phyloP scores from a whole-genome alignment of 1,140 invertebrate species.

The Pseudomyrmex flavicornis region DNA sequence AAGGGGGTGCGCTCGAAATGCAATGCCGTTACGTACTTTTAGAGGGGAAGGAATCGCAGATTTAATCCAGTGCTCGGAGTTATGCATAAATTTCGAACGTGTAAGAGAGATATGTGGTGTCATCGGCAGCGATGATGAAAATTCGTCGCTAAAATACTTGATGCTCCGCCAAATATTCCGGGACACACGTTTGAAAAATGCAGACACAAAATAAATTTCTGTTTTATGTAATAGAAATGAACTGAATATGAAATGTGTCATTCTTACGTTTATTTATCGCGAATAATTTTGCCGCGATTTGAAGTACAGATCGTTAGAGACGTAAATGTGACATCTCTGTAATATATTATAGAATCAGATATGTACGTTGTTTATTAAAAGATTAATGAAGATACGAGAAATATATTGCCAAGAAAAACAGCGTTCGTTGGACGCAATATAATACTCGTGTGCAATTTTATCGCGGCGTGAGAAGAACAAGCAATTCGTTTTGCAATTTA shows the following conservation, averaged over 20 bases:
- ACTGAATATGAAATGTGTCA: not conserved
- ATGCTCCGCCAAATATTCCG: not conserved
- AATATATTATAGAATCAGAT: not conserved
- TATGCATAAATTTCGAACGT: not conserved
- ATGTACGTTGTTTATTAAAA: not conserved
- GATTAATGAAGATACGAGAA: not conserved
- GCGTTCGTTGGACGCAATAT: not conserved
- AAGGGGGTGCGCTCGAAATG: too few relatives aligned
- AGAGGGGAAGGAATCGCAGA: not conserved
- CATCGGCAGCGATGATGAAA: not conserved
- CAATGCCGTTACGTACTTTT: not conserved
- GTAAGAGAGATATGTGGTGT: not conserved
- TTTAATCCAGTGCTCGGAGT: not conserved
- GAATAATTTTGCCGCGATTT: not conserved
- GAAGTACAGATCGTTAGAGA: not conserved
- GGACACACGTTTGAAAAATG: not conserved
- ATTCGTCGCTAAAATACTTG: not conserved
- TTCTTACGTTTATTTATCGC: not conserved
- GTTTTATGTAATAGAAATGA: not conserved
- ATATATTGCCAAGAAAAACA: not conserved
- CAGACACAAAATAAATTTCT: too few relatives aligned
- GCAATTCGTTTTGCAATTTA: too few relatives aligned
- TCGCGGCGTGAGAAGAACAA: not conserved
- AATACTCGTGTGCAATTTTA: conserved; percentile 27
- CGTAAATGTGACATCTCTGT: not conserved